Evolutionary conservation across 2,113 vertebrate species (phyloP), one percentile per base, ranked within the genome.

Genomic region (Actinemys pallida): DNA sequence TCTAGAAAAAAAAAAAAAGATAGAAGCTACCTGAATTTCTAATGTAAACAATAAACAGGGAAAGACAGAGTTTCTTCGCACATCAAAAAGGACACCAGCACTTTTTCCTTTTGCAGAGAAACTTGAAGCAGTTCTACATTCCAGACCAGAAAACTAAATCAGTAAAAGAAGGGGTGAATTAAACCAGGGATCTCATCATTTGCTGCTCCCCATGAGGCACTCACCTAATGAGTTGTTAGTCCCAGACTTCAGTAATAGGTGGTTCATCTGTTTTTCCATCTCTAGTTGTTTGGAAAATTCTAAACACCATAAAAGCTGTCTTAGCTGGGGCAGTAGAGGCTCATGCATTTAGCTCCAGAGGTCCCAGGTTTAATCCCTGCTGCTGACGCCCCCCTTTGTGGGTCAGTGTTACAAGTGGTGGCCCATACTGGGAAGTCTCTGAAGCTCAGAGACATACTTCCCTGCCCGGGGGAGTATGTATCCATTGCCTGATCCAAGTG

Each of bases 51-150:
- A 7, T 81, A 95, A 87, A 65, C 45, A 90, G 86, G 65, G 90
- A 87, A 49, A 81, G 92, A 81, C 29, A 91, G 81, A 69, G 20
- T 86, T 90, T 35, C 39, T 53, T 72, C 1, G 0, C 45, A 27
- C 27, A 56, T 65, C 49, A 86, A 87, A 35, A 94, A 39, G 4
- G 92, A 11, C 47, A 54, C 4, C 86, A 88, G 19, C 90, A 87
- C 92, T 93, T 92, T 88, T 52, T 95, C 35, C 12, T 29, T 93
- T 93, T 94, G 31, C 87, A 83, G 88, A 83, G 92, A 81, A 96
- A 87, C 78, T 88, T 88, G 56, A 59, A 84, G 86, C 29, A 87
- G 83, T 72, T 90, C 45, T 53, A 49, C 76, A 81, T n/a, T 88
- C 53, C 39, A 81, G 85, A 75, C 1, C 89, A 65, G 50, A 87